Evolutionary conservation across 2,888 invertebrate species (phyloP).

Genomic region (Stenichneumon culpator): DNA sequence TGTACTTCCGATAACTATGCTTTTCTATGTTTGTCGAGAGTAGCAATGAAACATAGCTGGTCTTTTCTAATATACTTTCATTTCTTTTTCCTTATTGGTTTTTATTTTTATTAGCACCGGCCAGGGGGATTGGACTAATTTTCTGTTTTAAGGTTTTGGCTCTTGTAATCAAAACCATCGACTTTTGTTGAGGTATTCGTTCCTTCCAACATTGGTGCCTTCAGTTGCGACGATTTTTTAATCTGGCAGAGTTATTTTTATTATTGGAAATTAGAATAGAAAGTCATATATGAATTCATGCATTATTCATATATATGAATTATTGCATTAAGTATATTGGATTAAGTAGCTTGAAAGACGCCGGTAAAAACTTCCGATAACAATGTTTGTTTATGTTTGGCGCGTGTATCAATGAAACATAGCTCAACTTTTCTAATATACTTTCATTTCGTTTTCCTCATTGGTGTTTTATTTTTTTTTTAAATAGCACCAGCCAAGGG

Average conservation of each 20-base stretch:
- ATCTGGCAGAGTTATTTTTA: neutral
- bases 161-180: conserved; percentile 35
- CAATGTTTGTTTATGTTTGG: conserved; percentile 39
- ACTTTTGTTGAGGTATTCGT: conserved; percentile 8
- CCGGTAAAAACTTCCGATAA: conserved; percentile 39
- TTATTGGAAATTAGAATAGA: neutral
- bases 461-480: neutral
- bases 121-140: conserved; percentile 8
- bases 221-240: neutral
- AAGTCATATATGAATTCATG: neutral
- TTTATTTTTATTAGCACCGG: conserved; percentile 37
- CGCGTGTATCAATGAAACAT: neutral
- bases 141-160: neutral
- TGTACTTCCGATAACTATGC: conserved; percentile 51
- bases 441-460: conserved; percentile 15
- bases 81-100: conserved; percentile 12
- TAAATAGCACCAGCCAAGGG: conserved; percentile 36
- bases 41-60: neutral
- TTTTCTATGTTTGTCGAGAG: conserved; percentile 38
- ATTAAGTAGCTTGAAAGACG: neutral
- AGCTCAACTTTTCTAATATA: conserved; percentile 33
- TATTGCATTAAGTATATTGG: neutral
- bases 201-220: conserved; percentile 15
- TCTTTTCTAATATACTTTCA: conserved; percentile 41
- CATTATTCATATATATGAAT: neutral